These are phyloP conservation scores for Phyllotis vaccarum DNA, from an alignment of 2,797 vertebrate species.

Conservation along the genomic window DNA sequence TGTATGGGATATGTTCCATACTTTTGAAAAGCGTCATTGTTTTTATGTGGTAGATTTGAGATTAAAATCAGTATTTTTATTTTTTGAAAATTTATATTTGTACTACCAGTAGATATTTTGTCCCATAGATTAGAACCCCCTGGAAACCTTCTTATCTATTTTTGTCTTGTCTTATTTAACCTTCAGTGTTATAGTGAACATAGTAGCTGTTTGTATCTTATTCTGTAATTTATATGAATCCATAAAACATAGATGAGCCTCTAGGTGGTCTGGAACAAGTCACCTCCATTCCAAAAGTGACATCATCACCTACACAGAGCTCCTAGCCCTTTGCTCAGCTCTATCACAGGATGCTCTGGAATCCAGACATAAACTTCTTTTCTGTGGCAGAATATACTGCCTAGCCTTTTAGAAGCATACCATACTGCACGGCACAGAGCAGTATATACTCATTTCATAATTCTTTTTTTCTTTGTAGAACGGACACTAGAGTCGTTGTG, in stretches of 20 bases:
- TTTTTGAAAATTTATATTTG: slow-evolving; percentile 11
- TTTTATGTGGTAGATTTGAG: not conserved
- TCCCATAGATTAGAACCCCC: not conserved
- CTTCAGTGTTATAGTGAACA: not conserved
- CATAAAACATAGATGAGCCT: not conserved
- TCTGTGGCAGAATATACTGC: not conserved
- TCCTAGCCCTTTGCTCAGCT: not conserved
- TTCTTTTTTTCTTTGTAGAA: not conserved
- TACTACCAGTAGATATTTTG: not conserved
- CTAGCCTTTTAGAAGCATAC: not conserved
- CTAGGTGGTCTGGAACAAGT: not conserved
- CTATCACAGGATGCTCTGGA: not conserved
- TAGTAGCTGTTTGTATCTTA: not conserved
- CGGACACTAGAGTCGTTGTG: slow-evolving; percentile 16
- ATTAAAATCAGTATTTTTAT: not conserved
- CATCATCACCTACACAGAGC: not conserved
- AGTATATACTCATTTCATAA: not conserved
- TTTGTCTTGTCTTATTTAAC: not conserved
- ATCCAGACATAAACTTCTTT: not conserved
- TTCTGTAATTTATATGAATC: not conserved
- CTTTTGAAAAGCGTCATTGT: not conserved
- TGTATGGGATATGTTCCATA: not conserved
- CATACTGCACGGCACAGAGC: not conserved
- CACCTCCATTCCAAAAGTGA: not conserved
- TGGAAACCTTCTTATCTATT: not conserved